phyloP scores from a whole-genome alignment of 2,888 invertebrate species.

The Lasius platythorax region DNA sequence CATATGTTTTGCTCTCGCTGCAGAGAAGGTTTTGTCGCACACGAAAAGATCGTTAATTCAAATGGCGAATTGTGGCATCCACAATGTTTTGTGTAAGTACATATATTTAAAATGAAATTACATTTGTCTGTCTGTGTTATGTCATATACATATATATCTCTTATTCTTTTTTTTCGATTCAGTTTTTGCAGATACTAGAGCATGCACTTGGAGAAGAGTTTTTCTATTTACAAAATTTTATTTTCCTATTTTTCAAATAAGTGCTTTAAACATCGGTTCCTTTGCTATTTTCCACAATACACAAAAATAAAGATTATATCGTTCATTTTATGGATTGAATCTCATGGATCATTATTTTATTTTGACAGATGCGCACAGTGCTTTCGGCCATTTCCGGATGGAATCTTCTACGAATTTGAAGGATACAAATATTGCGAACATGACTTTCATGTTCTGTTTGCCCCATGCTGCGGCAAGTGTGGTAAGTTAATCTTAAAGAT shows the following conservation, averaged over 20 bases:
- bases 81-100: conserved; percentile 98
- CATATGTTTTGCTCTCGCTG: conserved; percentile 98
- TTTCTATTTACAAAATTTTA: neutral
- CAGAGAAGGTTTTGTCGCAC: conserved; percentile 97
- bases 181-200: neutral
- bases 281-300: neutral
- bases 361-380: conserved; percentile 97
- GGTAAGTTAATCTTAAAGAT: conserved; percentile 85
- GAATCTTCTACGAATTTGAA: conserved; percentile 99
- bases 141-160: no score
- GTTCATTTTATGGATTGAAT: conserved; percentile 4
- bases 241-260: neutral
- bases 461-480: conserved; percentile 94
- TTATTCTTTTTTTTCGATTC: neutral
- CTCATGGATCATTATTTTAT: neutral
- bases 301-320: conserved; percentile 16
- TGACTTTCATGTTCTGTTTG: conserved; percentile 98
- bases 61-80: conserved; percentile 99
- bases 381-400: conserved; percentile 98
- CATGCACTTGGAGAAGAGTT: neutral
- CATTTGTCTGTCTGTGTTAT: no score
- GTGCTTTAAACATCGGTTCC: neutral
- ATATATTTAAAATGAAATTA: neutral
- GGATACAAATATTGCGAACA: conserved; percentile 99
- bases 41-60: conserved; percentile 99